Base-by-base conservation (phyloP, 2,888 invertebrate genomes). In the Idaea aversata region DNA sequence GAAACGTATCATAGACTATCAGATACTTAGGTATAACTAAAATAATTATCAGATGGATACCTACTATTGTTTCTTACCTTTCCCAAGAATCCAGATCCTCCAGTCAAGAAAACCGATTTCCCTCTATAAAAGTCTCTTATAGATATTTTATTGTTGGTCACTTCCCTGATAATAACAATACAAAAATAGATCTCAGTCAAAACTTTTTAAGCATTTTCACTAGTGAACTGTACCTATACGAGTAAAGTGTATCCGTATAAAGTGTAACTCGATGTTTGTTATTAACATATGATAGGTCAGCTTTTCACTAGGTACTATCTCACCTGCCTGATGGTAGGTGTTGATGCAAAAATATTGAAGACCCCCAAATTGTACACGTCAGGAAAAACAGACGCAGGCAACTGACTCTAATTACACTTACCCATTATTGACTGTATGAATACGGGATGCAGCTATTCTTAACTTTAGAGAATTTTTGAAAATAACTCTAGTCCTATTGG, bases 41-140 rank as follows among this genome's bases (percentile, higher is more conserved):
- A 3, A 47, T 5, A 47, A 47, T 47, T 13, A 47, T 7, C 25
- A 25, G 25, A 25, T 25, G 3, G 25, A 25, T 25, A 25, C 1
- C 1, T 3, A 47, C 0, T 3, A 47, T 10, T n/a, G n/a, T n/a
- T n/a, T 10, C 4, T 47, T 47, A 47, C 47, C 47, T 47, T 47
- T 47, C 47, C 47, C 13, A 47, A 13, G 13, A 47, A 47, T 47
- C 47, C 47, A 4, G 47, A 47, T 13, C 47, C 47, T 10, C 47
- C 47, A 47, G 58, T 66, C 10, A 47, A 47, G 47, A 47, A 47
- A 47, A 47, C 47, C 7, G 47, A 47, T 47, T 47, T 47, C 47
- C 47, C 47, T 47, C 10, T 47, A 47, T 47, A 47, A 47, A 47
- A 47, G 47, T 47, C 16, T 13, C 64, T 64, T 66, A 66, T 64